phyloP scores from a whole-genome alignment of 2,113 vertebrate species.

The Cardinalis cardinalis region DNA sequence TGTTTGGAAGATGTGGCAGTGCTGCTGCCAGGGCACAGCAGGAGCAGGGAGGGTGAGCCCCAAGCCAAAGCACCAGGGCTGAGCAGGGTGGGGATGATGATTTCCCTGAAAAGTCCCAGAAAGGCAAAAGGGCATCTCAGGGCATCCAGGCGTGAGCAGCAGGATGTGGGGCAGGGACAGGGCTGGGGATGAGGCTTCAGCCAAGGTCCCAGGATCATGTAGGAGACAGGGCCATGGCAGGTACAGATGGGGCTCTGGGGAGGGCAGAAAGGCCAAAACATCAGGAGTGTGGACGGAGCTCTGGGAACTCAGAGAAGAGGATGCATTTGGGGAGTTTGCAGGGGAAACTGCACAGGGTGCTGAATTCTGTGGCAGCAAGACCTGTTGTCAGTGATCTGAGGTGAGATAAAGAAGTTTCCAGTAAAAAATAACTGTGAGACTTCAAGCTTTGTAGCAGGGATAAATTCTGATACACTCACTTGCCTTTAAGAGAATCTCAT shows the following conservation, averaged over 20 bases:
- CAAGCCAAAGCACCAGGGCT: not conserved
- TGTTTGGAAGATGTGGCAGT: not conserved
- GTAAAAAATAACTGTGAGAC: not conserved
- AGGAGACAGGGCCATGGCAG: too few species aligned
- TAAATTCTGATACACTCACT: not conserved
- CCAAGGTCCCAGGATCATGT: not conserved
- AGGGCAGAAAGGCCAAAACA: not conserved
- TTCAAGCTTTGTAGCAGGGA: not conserved
- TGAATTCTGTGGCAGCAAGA: not conserved
- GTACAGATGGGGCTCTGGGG: not conserved
- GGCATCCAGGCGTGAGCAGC: not conserved
- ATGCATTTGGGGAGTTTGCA: not conserved
- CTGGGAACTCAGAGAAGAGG: too few species aligned
- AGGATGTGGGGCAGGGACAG: not conserved
- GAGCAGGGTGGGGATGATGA: not conserved
- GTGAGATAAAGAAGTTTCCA: not conserved
- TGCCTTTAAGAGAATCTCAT: not conserved
- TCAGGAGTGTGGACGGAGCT: not conserved
- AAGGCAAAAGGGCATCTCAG: not conserved
- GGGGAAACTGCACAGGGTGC: not conserved
- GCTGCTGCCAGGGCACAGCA: not conserved
- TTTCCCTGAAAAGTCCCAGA: not conserved
- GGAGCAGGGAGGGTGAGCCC: not conserved
- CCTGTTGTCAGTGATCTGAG: not conserved
- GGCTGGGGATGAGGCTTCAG: not conserved